Evolutionary conservation across 1,140 invertebrate species (phyloP).

Genomic region (Zaprionus kolodkinae): DNA sequence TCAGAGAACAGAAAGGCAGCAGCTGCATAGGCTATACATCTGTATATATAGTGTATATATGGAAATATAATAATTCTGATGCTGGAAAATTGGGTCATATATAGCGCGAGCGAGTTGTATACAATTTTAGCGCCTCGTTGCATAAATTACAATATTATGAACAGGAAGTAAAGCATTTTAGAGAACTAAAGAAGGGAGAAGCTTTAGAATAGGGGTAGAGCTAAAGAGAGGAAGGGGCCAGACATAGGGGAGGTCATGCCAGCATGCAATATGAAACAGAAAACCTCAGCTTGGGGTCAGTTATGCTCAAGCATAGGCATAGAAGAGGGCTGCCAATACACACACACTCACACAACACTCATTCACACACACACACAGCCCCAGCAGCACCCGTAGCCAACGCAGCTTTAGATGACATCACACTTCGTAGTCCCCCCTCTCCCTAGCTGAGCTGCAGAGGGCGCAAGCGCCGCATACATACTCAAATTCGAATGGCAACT

Average conservation of each 20-base stretch:
- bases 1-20: background rate
- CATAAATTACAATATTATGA: constrained; percentile 31
- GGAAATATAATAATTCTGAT: constrained; percentile 13
- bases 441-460: constrained; percentile 37
- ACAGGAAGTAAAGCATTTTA: constrained; percentile 35
- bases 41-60: background rate
- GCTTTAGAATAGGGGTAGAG: no score
- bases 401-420: constrained; percentile 70
- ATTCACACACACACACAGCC: constrained; percentile 3
- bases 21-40: constrained; percentile 32
- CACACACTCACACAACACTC: constrained; percentile 3
- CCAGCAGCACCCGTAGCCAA: constrained; percentile 23
- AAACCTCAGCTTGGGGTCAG: constrained; percentile 47
- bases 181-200: no score
- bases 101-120: background rate
- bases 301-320: constrained; percentile 43
- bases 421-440: background rate
- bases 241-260: constrained; percentile 25
- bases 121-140: constrained; percentile 28
- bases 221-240: no score
- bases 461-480: constrained; percentile 71
- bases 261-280: constrained; percentile 62
- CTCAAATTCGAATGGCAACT: constrained; percentile 20
- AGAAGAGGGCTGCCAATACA: constrained; percentile 11
- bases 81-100: constrained; percentile 25